A percentile compares a stretch with the other conserved stretches of the same genome.
Evolutionary conservation across 2,888 invertebrate species (phyloP).

Genomic region (Bedellia somnulentella): DNA sequence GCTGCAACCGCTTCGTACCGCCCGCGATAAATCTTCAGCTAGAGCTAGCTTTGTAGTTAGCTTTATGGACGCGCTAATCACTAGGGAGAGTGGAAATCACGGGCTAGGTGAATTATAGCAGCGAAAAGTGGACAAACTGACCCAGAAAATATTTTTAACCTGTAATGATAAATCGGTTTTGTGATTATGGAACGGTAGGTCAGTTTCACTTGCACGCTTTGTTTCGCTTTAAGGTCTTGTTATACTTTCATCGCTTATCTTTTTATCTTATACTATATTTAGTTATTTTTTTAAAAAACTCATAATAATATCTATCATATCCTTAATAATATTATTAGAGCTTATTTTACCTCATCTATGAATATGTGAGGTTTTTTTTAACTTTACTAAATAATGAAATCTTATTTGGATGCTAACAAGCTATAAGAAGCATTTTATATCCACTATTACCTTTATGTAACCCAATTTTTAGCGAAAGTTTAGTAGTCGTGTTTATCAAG

Average conservation of each 20-base stretch:
- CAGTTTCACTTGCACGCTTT: too few relatives aligned
- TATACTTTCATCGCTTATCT: too few relatives aligned
- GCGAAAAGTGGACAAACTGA: slow-evolving; percentile 12
- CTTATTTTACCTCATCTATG: too few relatives aligned
- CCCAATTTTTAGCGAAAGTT: too few relatives aligned
- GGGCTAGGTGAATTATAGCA: slow-evolving; percentile 12
- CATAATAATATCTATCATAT: too few relatives aligned
- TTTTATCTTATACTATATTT: too few relatives aligned
- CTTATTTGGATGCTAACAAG: background rate
- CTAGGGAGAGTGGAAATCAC: slow-evolving; percentile 12
- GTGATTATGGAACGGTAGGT: slow-evolving; percentile 34
- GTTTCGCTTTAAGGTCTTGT: too few relatives aligned
- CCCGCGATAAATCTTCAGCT: slow-evolving; percentile 31
- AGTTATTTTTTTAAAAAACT: too few relatives aligned
- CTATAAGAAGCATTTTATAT: slow-evolving; percentile 1
- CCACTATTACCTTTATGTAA: too few relatives aligned
- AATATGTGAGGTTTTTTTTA: background rate
- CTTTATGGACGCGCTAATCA: slow-evolving; percentile 35
- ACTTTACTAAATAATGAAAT: background rate
- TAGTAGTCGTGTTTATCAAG: too few relatives aligned
- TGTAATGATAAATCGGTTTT: slow-evolving; percentile 36
- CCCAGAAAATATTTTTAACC: slow-evolving; percentile 11
- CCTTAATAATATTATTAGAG: too few relatives aligned
- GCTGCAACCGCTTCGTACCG: slow-evolving; percentile 24
- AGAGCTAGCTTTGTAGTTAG: slow-evolving; percentile 32